A percentile compares a stretch with the other conserved stretches of the same genome.
Conservation (phyloP, 2,113 vertebrate genomes). For the Crotophaga sulcirostris region DNA sequence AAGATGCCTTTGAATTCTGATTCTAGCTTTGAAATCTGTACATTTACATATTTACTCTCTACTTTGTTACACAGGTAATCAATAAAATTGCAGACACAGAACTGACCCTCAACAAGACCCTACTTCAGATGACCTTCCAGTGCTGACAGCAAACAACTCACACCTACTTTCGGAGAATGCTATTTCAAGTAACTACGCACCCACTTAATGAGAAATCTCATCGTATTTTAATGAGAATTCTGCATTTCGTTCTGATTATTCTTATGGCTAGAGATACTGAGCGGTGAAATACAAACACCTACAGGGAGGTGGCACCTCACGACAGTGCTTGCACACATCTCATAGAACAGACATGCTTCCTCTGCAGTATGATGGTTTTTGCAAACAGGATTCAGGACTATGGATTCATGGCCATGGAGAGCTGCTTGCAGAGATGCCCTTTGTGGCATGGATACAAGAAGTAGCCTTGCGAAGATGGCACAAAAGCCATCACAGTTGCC, state of each 20-base stretch:
- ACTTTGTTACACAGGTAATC: neutral
- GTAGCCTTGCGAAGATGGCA: neutral
- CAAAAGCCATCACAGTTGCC: neutral
- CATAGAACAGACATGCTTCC: neutral
- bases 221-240: neutral
- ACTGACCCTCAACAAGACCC: neutral
- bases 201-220: neutral
- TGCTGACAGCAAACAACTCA: neutral
- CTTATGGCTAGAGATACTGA: fast-evolving
- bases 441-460: neutral
- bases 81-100: neutral
- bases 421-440: neutral
- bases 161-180: neutral
- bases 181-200: neutral
- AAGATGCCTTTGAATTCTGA: neutral
- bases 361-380: neutral
- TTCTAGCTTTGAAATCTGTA: neutral
- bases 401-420: neutral
- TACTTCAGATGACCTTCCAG: neutral
- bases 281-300: neutral
- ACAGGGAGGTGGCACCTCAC: neutral
- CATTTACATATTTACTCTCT: neutral
- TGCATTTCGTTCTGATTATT: neutral
- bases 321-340: neutral
- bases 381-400: neutral